Evolutionary conservation across 2,797 vertebrate species (phyloP).

Genomic region (Xenops minutus): DNA sequence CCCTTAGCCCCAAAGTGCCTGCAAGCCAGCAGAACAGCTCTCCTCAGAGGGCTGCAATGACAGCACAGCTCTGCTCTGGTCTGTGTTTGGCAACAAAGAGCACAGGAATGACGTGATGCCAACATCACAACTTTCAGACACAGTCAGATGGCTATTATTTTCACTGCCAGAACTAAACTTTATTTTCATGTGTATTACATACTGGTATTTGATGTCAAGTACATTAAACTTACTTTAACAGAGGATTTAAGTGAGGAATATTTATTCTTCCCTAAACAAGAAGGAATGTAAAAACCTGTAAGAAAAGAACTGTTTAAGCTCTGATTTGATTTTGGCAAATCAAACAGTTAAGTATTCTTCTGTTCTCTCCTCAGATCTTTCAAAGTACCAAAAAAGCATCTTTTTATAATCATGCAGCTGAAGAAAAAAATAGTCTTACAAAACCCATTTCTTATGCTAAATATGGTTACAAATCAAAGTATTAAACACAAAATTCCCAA

Average conservation of each 20-base stretch:
- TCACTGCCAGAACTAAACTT: conserved; percentile 79
- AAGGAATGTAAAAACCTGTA: conserved; percentile 78
- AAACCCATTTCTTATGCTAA: conserved; percentile 73
- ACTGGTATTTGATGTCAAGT: conserved; percentile 72
- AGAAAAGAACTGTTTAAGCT: conserved; percentile 65
- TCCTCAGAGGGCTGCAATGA: neutral
- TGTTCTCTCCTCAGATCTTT: conserved; percentile 68
- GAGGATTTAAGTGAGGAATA: conserved; percentile 72
- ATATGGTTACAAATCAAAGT: conserved; percentile 74
- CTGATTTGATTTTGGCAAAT: conserved; percentile 74
- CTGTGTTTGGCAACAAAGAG: neutral
- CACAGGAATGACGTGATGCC: neutral
- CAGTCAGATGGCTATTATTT: conserved; percentile 69
- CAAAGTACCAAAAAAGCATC: conserved; percentile 69
- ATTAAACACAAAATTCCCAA: conserved; percentile 69
- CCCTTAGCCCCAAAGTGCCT: neutral
- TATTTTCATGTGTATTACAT: conserved; percentile 81
- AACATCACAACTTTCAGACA: conserved; percentile 62
- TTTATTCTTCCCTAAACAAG: conserved; percentile 70
- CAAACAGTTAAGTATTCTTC: conserved; percentile 69
- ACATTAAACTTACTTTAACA: conserved; percentile 77
- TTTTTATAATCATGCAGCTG: conserved; percentile 67
- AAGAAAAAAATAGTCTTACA: conserved; percentile 72
- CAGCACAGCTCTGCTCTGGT: neutral
- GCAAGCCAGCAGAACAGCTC: neutral